Conservation (phyloP, 1,140 invertebrate genomes). For the Bombus confusus region DNA sequence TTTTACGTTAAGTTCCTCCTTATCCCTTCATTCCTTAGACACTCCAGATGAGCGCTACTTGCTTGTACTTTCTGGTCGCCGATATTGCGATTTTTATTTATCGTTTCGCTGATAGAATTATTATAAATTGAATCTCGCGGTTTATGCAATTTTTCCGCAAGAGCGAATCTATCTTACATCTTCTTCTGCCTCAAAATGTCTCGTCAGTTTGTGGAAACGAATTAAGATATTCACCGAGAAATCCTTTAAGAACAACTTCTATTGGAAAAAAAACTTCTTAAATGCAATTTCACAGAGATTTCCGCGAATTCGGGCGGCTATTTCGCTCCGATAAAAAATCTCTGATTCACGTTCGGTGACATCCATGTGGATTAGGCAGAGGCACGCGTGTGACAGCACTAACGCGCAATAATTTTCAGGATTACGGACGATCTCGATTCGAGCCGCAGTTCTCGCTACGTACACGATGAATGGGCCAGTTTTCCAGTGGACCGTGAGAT, state of each 20-base stretch:
- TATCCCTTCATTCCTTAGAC: background rate
- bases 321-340: background rate
- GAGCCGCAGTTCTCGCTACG: background rate
- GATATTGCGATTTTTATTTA: conserved; percentile 65
- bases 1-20: conserved; percentile 12
- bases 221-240: background rate
- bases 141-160: background rate
- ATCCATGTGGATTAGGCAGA: background rate
- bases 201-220: no score
- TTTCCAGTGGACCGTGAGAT: conserved; percentile 42
- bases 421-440: conserved; percentile 28
- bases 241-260: background rate
- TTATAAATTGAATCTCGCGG: conserved; percentile 16
- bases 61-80: background rate
- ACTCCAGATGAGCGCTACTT: background rate
- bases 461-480: conserved; percentile 33
- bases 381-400: conserved; percentile 2
- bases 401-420: conserved; percentile 39
- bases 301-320: background rate
- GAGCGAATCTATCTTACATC: background rate
- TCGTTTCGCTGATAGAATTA: conserved; percentile 6
- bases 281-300: background rate
- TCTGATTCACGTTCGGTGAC: background rate
- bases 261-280: background rate
- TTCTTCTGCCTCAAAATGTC: no score